A percentile compares a stretch with the other conserved stretches of the same genome.
phyloP scores from a whole-genome alignment of 2,113 vertebrate species.

The Genyomyrus donnyi region DNA sequence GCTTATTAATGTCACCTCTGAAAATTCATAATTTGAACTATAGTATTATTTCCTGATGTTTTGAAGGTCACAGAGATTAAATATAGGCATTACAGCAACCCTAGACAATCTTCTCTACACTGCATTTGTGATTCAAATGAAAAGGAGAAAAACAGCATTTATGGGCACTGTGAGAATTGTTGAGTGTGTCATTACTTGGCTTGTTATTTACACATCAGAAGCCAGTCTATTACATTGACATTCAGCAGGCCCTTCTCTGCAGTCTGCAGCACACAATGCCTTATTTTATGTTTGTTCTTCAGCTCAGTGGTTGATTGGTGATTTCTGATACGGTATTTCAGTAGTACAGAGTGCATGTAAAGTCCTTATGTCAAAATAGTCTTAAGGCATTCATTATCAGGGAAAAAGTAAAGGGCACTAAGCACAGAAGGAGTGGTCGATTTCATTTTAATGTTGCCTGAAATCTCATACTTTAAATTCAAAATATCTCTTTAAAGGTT shows the following conservation, averaged over 20 bases:
- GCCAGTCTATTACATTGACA: constrained; percentile 67
- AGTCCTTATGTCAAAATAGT: constrained; percentile 57
- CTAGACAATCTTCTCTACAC: constrained; percentile 27
- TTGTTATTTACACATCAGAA: constrained; percentile 70
- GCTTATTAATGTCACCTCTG: background rate
- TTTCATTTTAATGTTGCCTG: constrained; percentile 62
- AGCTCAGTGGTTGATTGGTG: constrained; percentile 68
- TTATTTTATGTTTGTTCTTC: constrained; percentile 63
- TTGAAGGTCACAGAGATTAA: constrained; percentile 45
- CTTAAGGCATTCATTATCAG: constrained; percentile 65
- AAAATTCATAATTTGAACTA: background rate
- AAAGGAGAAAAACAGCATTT: constrained; percentile 29
- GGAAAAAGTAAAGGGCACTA: constrained; percentile 62
- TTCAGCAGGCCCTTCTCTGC: constrained; percentile 49
- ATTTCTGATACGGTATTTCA: constrained; percentile 68
- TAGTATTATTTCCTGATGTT: constrained; percentile 34
- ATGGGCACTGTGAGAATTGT: constrained; percentile 27
- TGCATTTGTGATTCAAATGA: constrained; percentile 62
- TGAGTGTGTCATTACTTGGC: constrained; percentile 54
- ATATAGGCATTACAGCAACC: constrained; percentile 37
- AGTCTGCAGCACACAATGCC: constrained; percentile 35
- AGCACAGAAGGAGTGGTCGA: constrained; percentile 50
- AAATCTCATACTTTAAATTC: constrained; percentile 63
- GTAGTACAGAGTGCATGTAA: constrained; percentile 47
- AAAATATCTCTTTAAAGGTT: constrained; percentile 66